phyloP scores from a whole-genome alignment of 2,888 invertebrate genomes.

The Epinotia ramella region DNA sequence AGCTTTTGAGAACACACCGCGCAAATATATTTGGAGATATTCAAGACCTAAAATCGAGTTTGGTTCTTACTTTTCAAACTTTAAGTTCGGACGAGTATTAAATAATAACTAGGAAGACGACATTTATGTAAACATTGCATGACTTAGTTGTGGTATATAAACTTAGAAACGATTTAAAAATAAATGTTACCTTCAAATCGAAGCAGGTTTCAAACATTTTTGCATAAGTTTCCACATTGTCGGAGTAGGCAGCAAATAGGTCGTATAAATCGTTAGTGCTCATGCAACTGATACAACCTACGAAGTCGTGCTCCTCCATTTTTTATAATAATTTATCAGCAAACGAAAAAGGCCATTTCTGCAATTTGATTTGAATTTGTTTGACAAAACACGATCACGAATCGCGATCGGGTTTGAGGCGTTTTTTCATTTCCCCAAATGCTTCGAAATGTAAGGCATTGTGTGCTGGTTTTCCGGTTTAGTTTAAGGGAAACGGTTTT shows the following conservation, averaged over 20 bases:
- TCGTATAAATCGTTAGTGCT: constrained; percentile 78
- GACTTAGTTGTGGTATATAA: constrained; percentile 13
- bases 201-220: constrained; percentile 80
- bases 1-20: constrained; percentile 67
- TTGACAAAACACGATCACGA: constrained; percentile 51
- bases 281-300: constrained; percentile 83
- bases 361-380: constrained; percentile 47
- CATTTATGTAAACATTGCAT: constrained; percentile 8
- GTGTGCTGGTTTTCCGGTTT: too few relatives aligned
- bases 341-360: constrained; percentile 50
- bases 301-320: constrained; percentile 75
- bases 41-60: constrained; percentile 62
- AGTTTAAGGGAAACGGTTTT: too few relatives aligned
- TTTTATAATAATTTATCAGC: constrained; percentile 54
- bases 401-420: constrained; percentile 11
- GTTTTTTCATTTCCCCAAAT: constrained; percentile 17
- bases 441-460: neutral
- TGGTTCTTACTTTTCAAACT: constrained; percentile 9
- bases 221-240: constrained; percentile 76
- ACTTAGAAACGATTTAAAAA: constrained; percentile 35
- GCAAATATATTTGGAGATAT: constrained; percentile 72
- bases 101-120: neutral
- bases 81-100: neutral
- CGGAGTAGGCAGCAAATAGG: constrained; percentile 78
- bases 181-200: constrained; percentile 69